Evolutionary conservation across 2,113 vertebrate species (phyloP).

Genomic region (Ploceus nigricollis): DNA sequence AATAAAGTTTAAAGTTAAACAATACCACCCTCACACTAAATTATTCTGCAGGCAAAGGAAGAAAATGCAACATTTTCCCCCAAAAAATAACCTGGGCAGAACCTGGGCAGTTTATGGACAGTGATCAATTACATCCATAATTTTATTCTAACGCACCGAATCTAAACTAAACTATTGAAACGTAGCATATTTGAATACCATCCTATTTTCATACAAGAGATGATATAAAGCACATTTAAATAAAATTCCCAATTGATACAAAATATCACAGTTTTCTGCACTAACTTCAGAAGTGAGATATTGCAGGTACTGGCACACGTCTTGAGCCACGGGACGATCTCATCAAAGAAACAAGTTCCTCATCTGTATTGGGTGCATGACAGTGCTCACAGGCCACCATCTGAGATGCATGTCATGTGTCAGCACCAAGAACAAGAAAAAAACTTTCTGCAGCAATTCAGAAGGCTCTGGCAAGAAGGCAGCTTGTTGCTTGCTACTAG

Average conservation of each 20-base stretch:
- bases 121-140: neutral
- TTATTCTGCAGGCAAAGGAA: neutral
- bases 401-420: neutral
- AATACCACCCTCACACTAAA: neutral
- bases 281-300: neutral
- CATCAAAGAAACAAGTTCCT: neutral
- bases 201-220: neutral
- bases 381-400: neutral
- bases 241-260: neutral
- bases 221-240: neutral
- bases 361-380: neutral
- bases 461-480: neutral
- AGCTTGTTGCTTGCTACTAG: neutral
- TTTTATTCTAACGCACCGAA: neutral
- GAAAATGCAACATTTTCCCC: neutral
- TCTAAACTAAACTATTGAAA: neutral
- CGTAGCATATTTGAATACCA: neutral
- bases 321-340: neutral
- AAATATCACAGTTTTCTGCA: neutral
- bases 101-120: neutral
- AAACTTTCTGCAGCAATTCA: neutral
- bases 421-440: neutral
- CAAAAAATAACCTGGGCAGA: neutral
- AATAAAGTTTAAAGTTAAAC: neutral
- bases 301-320: accelerated